Conservation (phyloP, 37 sponge, comb jelly and placozoan species). For the Lycopodina hypogea region DNA sequence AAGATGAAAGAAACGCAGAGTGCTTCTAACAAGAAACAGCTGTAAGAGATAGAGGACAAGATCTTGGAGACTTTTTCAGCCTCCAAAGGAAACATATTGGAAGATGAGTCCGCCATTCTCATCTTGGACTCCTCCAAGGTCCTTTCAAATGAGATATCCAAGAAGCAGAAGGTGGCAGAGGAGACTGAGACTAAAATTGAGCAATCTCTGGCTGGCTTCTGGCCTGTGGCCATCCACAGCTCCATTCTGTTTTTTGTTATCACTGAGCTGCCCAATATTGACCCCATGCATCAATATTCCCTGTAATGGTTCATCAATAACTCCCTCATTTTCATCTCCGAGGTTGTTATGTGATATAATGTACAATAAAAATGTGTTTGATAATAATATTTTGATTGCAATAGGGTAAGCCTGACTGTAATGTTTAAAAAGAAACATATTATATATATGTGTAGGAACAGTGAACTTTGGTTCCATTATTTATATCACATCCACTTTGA, state of each 20-base stretch:
- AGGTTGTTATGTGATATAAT: too few species aligned
- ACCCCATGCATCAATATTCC: constrained; percentile 99
- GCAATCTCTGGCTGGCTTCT: constrained; percentile 96
- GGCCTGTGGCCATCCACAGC: constrained; percentile 91
- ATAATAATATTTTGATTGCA: too few species aligned
- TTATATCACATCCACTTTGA: too few species aligned
- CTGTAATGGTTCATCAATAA: constrained; percentile 98
- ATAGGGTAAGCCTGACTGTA: too few species aligned
- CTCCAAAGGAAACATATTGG: constrained; percentile 98
- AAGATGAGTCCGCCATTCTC: constrained; percentile 96
- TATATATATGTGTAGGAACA: too few species aligned
- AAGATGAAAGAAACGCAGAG: constrained; percentile 95
- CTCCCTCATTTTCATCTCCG: constrained; percentile 87
- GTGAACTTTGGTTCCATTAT: too few species aligned
- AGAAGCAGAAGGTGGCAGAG: constrained; percentile 95
- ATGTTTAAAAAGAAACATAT: too few species aligned
- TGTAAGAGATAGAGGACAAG: constrained; percentile 99
- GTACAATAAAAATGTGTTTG: too few species aligned
- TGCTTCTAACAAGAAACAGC: constrained; percentile 97
- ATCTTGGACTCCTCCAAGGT: constrained; percentile 95
- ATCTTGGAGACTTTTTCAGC: constrained; percentile 97
- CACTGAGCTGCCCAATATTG: constrained; percentile 98
- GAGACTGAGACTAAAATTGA: constrained; percentile 97
- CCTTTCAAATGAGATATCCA: constrained; percentile 83
- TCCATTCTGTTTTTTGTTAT: constrained; percentile 98